Percentiles rank a stretch among this genome's conserved stretches.
Conservation (phyloP, 2,888 invertebrate genomes). For the Kryphioiulus occultus region DNA sequence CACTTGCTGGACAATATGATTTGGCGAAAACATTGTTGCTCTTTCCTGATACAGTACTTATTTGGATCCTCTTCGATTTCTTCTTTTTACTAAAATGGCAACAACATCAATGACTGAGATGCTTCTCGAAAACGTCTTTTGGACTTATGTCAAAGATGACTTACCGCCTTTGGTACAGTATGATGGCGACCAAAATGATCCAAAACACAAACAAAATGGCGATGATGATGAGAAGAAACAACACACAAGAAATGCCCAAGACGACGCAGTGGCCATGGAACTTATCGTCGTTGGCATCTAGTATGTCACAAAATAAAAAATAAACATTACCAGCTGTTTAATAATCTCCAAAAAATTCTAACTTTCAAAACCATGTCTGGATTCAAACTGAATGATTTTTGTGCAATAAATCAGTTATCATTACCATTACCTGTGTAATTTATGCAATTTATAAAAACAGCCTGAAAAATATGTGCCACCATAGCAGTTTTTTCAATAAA, state of each 20-base stretch:
- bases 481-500: not conserved
- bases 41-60: not conserved
- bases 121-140: not conserved
- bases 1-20: not conserved
- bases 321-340: not conserved
- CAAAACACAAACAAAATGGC: slow-evolving; percentile 25
- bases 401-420: not conserved
- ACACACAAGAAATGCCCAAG: not conserved
- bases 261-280: not conserved
- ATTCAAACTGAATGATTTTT: not conserved
- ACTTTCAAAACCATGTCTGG: not conserved
- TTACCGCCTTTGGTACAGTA: not conserved
- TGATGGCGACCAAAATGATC: slow-evolving; percentile 21
- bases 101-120: not conserved
- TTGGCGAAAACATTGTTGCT: not conserved
- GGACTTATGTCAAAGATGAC: not conserved
- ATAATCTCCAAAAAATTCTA: not conserved
- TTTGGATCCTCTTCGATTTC: not conserved
- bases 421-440: not conserved
- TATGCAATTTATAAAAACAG: not conserved
- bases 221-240: slow-evolving; percentile 11
- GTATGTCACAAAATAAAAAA: not conserved
- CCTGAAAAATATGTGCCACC: not conserved
- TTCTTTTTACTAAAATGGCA: not conserved
- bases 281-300: not conserved